Base-by-base conservation (phyloP, 2,888 invertebrate species). In the Drosophila formosana region DNA sequence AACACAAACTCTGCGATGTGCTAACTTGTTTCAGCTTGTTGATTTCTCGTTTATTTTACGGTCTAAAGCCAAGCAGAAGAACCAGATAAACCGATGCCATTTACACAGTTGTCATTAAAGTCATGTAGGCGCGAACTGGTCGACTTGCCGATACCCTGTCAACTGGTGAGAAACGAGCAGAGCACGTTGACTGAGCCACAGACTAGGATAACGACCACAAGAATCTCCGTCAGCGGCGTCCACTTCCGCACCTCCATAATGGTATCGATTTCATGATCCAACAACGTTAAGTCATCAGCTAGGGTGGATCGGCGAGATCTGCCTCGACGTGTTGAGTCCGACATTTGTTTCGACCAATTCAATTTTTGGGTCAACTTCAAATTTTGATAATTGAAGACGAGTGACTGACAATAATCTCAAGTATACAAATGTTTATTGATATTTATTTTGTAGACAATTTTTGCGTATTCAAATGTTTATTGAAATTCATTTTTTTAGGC, bases 141-240 rank as follows among this genome's bases (percentile, higher is more conserved):
- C 26, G 26, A 52, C 61, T 34, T 8, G 2, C 34, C 0, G 1
- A 52, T 52, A 52, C 32, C 45, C 41, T 60, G 3, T 50, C 23
- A 26, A 7, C 1, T 13, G 1, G 13, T 3, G 6, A 13, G 0
- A 8, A 45, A 45, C 3, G 9, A 13, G 0, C 63, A 6, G 8
- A 43, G 0, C 2, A 60, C 1, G 4, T 52, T 60, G 32, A 65
- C n/a, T 32, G 9, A 0, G 5, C 75, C 73, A 13, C 77, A 77
- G 4, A 30, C n/a, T 0, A 56, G 1, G 1, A 73, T 6, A 1
- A 8, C 26, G 4, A 62, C 55, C 0, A 32, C 3, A 2, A 76
- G 11, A 0, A 77, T 28, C n/a, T 77, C 75, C 0, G 77, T 4
- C 0, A 77, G 41, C 0, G 73, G 77, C 7, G 61, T 5, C 75